phyloP scores from a whole-genome alignment of 2,113 vertebrate species.

The Protobothrops flavoviridis region DNA sequence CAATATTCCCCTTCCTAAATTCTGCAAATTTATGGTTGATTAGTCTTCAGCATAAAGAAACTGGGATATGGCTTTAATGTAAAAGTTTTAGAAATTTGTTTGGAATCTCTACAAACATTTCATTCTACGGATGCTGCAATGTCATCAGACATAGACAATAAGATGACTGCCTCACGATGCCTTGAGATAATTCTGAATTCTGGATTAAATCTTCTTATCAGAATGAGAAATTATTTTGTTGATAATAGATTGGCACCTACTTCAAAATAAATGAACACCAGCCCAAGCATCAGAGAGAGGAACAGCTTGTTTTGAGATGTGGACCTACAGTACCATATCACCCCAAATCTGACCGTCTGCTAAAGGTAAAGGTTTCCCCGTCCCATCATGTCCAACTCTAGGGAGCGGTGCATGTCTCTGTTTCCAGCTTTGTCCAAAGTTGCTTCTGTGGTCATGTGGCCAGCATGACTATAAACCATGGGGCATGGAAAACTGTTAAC shows the following conservation, averaged over 20 bases:
- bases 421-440: too few species aligned
- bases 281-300: neutral
- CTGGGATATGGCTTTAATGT: neutral
- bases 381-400: too few species aligned
- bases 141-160: neutral
- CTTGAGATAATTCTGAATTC: neutral
- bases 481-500: too few species aligned
- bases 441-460: too few species aligned
- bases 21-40: conserved; percentile 52
- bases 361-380: too few species aligned
- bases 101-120: neutral
- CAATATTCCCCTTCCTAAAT: neutral
- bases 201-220: neutral
- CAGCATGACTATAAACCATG: too few species aligned
- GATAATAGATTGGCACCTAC: neutral
- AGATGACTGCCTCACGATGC: neutral
- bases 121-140: neutral
- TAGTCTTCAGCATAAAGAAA: neutral
- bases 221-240: neutral
- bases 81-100: rapidly evolving
- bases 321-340: neutral
- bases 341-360: neutral
- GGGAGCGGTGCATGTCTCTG: too few species aligned
- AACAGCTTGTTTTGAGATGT: neutral
- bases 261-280: neutral